Percentiles rank a stretch among this genome's conserved stretches.
Conservation (phyloP, 2,888 invertebrate genomes). For the Parasteatoda lunata region DNA sequence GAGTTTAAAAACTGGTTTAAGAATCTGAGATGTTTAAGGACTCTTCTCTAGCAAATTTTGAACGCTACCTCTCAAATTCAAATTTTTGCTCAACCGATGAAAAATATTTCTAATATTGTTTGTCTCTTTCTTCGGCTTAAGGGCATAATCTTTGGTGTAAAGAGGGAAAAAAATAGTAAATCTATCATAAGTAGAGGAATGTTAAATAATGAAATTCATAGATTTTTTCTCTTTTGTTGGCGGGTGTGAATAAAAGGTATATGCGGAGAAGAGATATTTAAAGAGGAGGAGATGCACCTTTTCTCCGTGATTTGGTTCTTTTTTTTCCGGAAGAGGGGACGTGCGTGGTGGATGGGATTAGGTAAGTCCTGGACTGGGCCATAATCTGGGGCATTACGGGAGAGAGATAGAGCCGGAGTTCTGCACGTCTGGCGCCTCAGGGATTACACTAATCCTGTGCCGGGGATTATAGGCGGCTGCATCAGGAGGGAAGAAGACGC, state of each 20-base stretch:
- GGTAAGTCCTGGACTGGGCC: slow-evolving; percentile 23
- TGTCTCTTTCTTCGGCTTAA: too few species aligned
- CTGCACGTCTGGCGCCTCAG: slow-evolving; percentile 65
- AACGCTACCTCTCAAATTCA: too few species aligned
- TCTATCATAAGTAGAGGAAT: neutral
- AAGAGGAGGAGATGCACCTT: neutral
- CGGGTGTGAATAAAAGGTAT: neutral
- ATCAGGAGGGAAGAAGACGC: slow-evolving; percentile 38
- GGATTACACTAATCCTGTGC: slow-evolving; percentile 67
- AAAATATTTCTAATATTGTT: too few species aligned
- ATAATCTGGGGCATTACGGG: slow-evolving; percentile 57
- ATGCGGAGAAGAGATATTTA: slow-evolving; percentile 1
- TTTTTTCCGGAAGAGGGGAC: slow-evolving; percentile 16
- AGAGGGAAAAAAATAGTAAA: neutral
- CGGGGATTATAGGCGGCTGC: slow-evolving; percentile 60
- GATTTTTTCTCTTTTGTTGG: neutral
- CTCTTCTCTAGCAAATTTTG: too few species aligned
- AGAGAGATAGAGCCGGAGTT: slow-evolving; percentile 36
- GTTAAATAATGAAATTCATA: neutral
- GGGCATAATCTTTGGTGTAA: neutral
- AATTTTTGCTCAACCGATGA: too few species aligned
- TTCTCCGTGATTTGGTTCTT: slow-evolving; percentile 1
- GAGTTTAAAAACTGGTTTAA: too few species aligned
- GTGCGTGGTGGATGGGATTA: slow-evolving; percentile 28
- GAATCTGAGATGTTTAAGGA: too few species aligned